Conservation (phyloP, 2,113 vertebrate genomes). For the Dromaius novaehollandiae region DNA sequence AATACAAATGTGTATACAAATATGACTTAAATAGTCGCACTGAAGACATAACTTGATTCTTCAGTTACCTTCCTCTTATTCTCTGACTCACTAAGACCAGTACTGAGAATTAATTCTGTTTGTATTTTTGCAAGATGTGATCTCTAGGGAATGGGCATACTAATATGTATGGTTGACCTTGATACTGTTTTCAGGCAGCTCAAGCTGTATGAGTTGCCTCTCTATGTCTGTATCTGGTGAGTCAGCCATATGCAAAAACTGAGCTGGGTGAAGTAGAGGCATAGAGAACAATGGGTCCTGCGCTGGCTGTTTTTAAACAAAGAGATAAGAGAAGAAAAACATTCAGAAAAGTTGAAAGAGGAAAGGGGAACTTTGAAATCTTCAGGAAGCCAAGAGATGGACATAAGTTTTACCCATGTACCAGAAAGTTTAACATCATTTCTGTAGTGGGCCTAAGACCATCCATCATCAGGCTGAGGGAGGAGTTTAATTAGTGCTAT, state of each 20-base stretch:
- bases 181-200: neutral
- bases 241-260: neutral
- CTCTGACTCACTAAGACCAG: rapidly evolving
- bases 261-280: neutral
- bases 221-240: neutral
- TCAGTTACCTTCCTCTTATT: neutral
- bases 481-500: rapidly evolving
- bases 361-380: neutral
- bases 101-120: neutral
- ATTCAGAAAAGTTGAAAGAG: neutral
- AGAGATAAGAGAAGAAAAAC: neutral
- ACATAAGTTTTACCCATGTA: rapidly evolving
- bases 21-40: neutral
- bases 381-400: neutral
- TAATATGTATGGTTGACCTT: neutral
- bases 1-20: neutral
- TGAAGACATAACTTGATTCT: neutral
- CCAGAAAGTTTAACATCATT: neutral
- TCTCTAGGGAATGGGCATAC: neutral
- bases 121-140: neutral
- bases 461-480: rapidly evolving
- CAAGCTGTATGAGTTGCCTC: neutral
- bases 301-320: neutral
- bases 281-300: neutral
- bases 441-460: neutral